Base-by-base conservation (phyloP, 30 jellyfish, hydroid and myxozoan genomes). In the Nemopilema nomurai region DNA sequence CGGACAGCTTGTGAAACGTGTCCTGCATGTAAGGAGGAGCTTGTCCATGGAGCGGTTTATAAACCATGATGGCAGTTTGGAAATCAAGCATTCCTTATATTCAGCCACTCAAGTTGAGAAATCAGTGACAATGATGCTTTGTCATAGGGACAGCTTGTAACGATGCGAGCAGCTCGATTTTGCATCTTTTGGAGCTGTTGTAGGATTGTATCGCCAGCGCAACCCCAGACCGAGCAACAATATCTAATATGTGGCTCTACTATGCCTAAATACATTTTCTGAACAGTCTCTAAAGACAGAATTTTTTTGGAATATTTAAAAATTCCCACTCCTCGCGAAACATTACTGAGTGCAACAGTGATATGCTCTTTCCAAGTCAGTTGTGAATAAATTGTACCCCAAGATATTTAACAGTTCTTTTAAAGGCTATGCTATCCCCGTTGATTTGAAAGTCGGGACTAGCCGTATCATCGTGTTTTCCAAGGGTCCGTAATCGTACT, bases 1-100 rank as follows among this genome's bases (percentile, higher is more conserved):
- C 91, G n/a, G 91, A 67, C 49, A 82, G 1, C 68, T 82, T 81
- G 65, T 68, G 76, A 69, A 82, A 69, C 77, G 0, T 82, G 50
- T 0, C 41, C 79, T 51, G 78, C 86, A 83, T 71, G 27, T 73
- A 83, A 24, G 79, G 86, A 69, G 86, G 86, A 0, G 92, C 71
- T 1, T 69, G 79, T 51, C 86, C 86, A 69, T 70, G 51, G 51
- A 71, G 49, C 0, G 92, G 25, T 69, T 81, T 67, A 49, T 67
- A 66, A 18, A 81, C 90, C 8, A 68, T 81, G 49, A 71, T 30
- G 3, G 76, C 90, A 1, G 76, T 81, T 28, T 81, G 77, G 77
- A 68, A 49, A 24, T 41, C 90, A 81, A 67, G 67, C 76, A 67
- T 51, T 69, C 49, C 75, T 71, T 73, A 0, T 32, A 20, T 18